Conservation (phyloP, 2,888 invertebrate species). For the Cataglyphis cursor region DNA sequence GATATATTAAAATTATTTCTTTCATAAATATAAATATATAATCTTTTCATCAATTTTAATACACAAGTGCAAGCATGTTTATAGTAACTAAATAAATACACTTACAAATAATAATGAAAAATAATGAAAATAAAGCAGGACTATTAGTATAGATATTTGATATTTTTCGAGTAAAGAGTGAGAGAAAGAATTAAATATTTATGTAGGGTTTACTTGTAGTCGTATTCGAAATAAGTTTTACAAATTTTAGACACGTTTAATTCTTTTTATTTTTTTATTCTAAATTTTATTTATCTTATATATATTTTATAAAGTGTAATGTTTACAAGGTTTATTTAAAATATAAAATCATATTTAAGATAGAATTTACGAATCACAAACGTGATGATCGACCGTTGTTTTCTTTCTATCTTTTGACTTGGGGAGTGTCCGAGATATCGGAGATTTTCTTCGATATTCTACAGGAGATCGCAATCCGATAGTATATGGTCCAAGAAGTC, state of each 20-base stretch:
- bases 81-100: not conserved
- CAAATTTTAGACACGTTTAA: not conserved
- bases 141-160: not conserved
- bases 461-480: not conserved
- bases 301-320: not conserved
- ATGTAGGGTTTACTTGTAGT: not conserved
- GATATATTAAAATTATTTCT: not conserved
- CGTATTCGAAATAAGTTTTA: not conserved
- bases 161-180: not conserved
- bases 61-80: not conserved
- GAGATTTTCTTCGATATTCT: not conserved
- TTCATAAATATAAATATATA: not conserved
- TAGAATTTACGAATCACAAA: not conserved
- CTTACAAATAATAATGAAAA: not conserved
- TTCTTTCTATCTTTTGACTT: not conserved
- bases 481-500: constrained; percentile 4
- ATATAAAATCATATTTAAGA: not conserved
- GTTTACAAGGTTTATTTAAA: too few relatives aligned
- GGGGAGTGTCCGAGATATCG: not conserved
- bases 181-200: not conserved
- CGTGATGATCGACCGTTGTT: not conserved
- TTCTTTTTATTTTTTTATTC: not conserved
- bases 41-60: not conserved
- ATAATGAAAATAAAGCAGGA: not conserved
- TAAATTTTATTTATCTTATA: not conserved